Conservation (phyloP, 2,797 vertebrate genomes). For the Cossypha polioptera region DNA sequence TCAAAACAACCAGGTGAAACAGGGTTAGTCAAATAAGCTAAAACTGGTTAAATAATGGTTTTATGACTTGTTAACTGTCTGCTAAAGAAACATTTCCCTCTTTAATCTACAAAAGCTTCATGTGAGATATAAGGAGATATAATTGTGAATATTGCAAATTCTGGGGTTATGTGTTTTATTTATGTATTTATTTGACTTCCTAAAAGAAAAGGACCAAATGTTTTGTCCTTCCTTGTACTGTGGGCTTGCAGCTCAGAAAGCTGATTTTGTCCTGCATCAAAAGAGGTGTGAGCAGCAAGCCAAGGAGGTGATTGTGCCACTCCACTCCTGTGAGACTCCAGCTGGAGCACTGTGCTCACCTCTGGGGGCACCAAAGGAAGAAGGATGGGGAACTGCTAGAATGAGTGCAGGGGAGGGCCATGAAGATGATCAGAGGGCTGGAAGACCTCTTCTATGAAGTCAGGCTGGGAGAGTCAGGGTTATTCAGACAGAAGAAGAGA, state of each 20-base stretch:
- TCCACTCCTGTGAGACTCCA: neutral
- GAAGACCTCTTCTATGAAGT: neutral
- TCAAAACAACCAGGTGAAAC: neutral
- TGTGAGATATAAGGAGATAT: neutral
- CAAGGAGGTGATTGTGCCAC: neutral
- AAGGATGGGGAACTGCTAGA: neutral
- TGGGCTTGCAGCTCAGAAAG: neutral
- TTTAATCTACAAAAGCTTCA: neutral
- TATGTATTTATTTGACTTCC: neutral
- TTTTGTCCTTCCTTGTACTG: neutral
- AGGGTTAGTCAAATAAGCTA: neutral
- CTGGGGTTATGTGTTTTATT: neutral
- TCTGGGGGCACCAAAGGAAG: neutral
- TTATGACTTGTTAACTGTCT: neutral
- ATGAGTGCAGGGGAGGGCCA: accelerated
- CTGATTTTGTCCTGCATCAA: neutral
- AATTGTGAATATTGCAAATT: neutral
- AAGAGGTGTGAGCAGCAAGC: accelerated
- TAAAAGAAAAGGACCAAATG: neutral
- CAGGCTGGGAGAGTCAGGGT: neutral
- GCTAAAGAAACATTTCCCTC: neutral
- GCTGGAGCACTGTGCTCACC: neutral
- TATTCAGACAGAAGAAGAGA: neutral
- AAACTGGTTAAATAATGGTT: neutral
- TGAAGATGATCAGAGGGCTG: neutral